These are phyloP conservation scores for Eleginops maclovinus DNA, from an alignment of 2,113 vertebrate genomes.

Conservation along the genomic window DNA sequence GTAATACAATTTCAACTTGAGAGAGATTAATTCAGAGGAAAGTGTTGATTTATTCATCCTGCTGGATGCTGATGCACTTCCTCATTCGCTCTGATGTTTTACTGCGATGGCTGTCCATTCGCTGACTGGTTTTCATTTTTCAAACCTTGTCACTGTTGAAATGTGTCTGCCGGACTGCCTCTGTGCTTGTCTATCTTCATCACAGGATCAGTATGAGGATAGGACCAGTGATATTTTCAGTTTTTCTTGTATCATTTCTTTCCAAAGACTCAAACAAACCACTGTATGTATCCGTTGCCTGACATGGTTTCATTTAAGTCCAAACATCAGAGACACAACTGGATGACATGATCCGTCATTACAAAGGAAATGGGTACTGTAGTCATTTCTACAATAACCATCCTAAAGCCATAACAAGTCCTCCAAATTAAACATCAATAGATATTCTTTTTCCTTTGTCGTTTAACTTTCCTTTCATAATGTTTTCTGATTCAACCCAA, in stretches of 20 bases:
- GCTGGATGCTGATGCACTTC: constrained; percentile 63
- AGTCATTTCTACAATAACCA: not conserved
- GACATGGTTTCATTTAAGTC: not conserved
- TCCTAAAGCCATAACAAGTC: not conserved
- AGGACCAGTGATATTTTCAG: constrained; percentile 9
- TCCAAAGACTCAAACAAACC: not conserved
- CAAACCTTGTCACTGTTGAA: constrained; percentile 37
- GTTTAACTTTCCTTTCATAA: too few species aligned
- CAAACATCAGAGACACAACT: not conserved
- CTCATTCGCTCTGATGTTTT: constrained; percentile 65
- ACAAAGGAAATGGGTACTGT: not conserved
- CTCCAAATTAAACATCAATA: not conserved
- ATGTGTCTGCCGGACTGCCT: not conserved
- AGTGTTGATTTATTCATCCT: constrained; percentile 80
- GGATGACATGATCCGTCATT: not conserved
- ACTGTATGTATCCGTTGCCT: not conserved
- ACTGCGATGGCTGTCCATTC: constrained; percentile 50
- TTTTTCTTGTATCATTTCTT: not conserved
- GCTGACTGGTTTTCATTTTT: constrained; percentile 62
- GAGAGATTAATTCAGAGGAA: constrained; percentile 82
- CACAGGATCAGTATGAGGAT: constrained; percentile 1
- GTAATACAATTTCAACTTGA: constrained; percentile 75
- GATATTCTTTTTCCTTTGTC: not conserved
- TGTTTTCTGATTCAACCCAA: not conserved
- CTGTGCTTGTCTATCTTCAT: constrained; percentile 4